A percentile compares a stretch with the other conserved stretches of the same genome.
These are phyloP conservation scores for Adelosebastes latens DNA, from an alignment of 2,797 vertebrate species.

Conservation along the genomic window DNA sequence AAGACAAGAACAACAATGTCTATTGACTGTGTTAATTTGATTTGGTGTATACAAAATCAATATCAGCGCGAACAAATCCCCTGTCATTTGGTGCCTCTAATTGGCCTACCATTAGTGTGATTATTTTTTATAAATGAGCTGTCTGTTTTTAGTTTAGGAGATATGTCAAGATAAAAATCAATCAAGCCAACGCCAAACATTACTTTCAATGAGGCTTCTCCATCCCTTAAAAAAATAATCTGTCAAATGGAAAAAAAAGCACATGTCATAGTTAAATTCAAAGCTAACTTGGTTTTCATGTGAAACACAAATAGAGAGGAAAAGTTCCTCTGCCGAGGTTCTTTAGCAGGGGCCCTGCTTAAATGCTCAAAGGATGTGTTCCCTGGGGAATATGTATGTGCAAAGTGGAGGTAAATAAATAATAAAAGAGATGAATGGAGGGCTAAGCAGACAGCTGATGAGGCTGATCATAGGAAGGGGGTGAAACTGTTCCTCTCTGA, in stretches of 20 bases:
- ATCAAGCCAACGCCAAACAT: slow-evolving; percentile 40
- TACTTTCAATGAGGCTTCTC: slow-evolving; percentile 39
- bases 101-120: slow-evolving; percentile 54
- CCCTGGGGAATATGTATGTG: slow-evolving; percentile 60
- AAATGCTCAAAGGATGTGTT: slow-evolving; percentile 60
- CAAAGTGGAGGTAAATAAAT: slow-evolving; percentile 78
- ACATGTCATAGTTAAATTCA: slow-evolving; percentile 38
- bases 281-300: slow-evolving; percentile 42
- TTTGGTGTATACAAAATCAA: slow-evolving; percentile 49
- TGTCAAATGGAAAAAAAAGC: slow-evolving; percentile 40
- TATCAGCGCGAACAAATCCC: slow-evolving; percentile 33
- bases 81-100: slow-evolving; percentile 42
- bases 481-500: slow-evolving; percentile 65
- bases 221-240: background rate
- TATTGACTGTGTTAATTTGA: slow-evolving; percentile 48
- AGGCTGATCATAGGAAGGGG: slow-evolving; percentile 74
- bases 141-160: slow-evolving; percentile 29
- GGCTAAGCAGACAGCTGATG: slow-evolving; percentile 79
- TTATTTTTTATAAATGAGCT: slow-evolving; percentile 52
- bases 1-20: slow-evolving; percentile 24
- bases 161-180: slow-evolving; percentile 47
- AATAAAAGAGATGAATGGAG: slow-evolving; percentile 76
- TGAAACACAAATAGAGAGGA: slow-evolving; percentile 50
- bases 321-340: slow-evolving; percentile 44
- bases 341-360: slow-evolving; percentile 55